Conservation (phyloP, 1,140 invertebrate species). For the Yoshiicerus persimilis region DNA sequence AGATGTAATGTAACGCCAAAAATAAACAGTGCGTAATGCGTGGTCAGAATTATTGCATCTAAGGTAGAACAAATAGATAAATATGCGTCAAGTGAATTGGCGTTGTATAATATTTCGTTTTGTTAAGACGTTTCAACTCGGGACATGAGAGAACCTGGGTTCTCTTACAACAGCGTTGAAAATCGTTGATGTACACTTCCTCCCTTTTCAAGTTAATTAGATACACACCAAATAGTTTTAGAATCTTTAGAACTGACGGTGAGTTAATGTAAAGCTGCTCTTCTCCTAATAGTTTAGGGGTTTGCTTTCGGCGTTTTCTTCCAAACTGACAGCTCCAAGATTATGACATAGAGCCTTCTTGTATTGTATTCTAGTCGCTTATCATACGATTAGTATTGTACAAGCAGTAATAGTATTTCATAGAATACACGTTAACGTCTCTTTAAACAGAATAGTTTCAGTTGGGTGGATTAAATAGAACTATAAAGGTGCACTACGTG, state of each 20-base stretch:
- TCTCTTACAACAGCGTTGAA: neutral
- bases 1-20: neutral
- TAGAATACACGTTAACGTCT: neutral
- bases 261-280: too few relatives aligned
- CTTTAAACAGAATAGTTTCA: neutral
- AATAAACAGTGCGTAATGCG: neutral
- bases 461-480: neutral
- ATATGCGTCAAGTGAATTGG: neutral
- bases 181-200: conserved; percentile 44
- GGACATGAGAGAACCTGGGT: neutral
- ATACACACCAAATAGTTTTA: neutral
- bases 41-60: neutral
- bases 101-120: neutral
- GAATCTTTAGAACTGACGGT: neutral
- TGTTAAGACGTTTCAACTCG: neutral
- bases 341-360: neutral
- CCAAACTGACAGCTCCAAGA: neutral
- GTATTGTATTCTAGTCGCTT: too few relatives aligned
- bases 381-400: too few relatives aligned
- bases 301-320: neutral
- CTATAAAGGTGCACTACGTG: neutral
- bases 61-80: neutral
- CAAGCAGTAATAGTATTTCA: neutral
- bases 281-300: neutral
- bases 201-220: conserved; percentile 37